These are phyloP conservation scores for Fistularia tabacaria DNA, from an alignment of 2,797 vertebrate genomes.

Conservation along the genomic window DNA sequence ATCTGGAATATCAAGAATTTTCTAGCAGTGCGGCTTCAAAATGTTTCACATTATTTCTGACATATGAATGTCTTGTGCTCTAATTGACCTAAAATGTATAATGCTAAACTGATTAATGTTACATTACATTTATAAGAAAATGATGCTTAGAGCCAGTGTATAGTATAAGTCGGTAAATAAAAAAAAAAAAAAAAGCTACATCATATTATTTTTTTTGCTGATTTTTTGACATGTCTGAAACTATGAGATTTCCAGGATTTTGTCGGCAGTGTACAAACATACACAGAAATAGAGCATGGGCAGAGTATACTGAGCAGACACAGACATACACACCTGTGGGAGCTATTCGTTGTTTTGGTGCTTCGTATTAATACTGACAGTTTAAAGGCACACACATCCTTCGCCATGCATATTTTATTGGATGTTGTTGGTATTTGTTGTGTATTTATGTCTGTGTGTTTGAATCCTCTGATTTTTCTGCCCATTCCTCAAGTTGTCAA, in stretches of 20 bases:
- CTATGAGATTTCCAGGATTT: neutral
- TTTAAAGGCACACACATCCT: slow-evolving; percentile 47
- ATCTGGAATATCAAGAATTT: slow-evolving; percentile 51
- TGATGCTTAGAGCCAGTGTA: neutral
- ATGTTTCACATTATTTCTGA: slow-evolving; percentile 52
- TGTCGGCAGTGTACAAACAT: slow-evolving; percentile 3
- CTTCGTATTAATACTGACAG: slow-evolving; percentile 60
- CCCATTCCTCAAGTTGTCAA: slow-evolving; percentile 66
- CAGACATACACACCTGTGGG: slow-evolving; percentile 57
- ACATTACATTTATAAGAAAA: slow-evolving; percentile 15
- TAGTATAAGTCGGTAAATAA: neutral
- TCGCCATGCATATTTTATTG: slow-evolving; percentile 69
- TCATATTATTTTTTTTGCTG: slow-evolving; percentile 1
- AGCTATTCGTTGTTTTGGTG: slow-evolving; percentile 18
- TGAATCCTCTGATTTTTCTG: slow-evolving; percentile 52
- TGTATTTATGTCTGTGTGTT: slow-evolving; percentile 64
- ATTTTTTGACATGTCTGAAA: neutral
- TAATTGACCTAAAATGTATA: slow-evolving; percentile 12
- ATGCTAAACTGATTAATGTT: slow-evolving; percentile 17
- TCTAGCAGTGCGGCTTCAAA: slow-evolving; percentile 28
- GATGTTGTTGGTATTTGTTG: slow-evolving; percentile 63
- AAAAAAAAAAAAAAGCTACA: neutral
- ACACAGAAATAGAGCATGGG: slow-evolving; percentile 36
- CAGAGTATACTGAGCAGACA: slow-evolving; percentile 28
- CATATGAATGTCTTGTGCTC: slow-evolving; percentile 47